Evolutionary conservation across 1,140 invertebrate genomes (phyloP).

Genomic region (Pseudachorutes palmiensis): DNA sequence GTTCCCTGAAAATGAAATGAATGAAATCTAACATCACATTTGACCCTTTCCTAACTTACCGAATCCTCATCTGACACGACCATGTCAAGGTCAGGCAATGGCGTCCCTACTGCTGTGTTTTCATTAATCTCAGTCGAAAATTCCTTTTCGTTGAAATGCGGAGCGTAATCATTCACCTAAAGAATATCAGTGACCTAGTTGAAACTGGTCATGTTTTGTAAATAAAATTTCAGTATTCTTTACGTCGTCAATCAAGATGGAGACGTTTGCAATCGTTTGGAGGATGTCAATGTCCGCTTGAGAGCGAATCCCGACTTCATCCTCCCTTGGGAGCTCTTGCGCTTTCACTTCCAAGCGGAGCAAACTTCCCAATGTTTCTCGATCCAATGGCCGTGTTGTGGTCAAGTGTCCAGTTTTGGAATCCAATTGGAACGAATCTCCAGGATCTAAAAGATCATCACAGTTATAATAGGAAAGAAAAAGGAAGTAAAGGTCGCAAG

Average conservation of each 20-base stretch:
- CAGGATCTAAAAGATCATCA: conserved; percentile 56
- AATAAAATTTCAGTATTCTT: neutral
- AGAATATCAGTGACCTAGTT: conserved; percentile 48
- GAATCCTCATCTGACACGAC: conserved; percentile 75
- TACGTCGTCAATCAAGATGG: conserved; percentile 49
- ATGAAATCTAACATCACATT: neutral
- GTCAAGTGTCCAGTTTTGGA: conserved; percentile 64
- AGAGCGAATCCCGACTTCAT: conserved; percentile 57
- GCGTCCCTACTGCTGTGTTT: conserved; percentile 69
- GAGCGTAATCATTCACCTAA: conserved; percentile 86
- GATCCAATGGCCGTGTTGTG: conserved; percentile 72
- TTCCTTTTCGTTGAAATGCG: conserved; percentile 68
- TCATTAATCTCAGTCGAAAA: conserved; percentile 72
- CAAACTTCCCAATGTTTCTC: conserved; percentile 67
- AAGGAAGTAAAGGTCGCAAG: conserved; percentile 32
- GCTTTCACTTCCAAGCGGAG: conserved; percentile 53
- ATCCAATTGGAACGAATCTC: conserved; percentile 76
- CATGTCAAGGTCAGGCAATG: conserved; percentile 73
- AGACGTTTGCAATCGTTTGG: conserved; percentile 29
- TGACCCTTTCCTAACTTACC: conserved; percentile 47
- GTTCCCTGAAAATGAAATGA: conserved; percentile 52
- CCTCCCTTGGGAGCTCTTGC: conserved; percentile 41
- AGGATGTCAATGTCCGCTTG: conserved; percentile 47
- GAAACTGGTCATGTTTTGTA: conserved; percentile 45
- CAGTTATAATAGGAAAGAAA: neutral